Conservation (phyloP, 1,140 invertebrate species). For the Apocrypta bakeri region DNA sequence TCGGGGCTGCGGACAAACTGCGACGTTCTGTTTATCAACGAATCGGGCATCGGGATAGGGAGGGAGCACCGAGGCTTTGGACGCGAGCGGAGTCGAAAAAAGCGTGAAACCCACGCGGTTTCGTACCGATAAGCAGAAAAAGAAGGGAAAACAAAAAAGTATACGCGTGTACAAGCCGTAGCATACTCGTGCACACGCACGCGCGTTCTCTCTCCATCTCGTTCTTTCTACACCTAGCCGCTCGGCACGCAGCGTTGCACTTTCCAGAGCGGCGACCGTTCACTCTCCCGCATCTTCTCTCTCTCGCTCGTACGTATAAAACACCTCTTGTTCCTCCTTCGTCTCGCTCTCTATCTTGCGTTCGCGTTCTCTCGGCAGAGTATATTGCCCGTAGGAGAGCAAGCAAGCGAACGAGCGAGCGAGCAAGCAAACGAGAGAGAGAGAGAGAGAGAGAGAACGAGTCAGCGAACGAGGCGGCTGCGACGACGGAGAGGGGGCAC, state of each 20-base stretch:
- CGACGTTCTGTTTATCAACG: slow-evolving; percentile 16
- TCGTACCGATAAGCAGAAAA: too few species aligned
- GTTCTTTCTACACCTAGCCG: background rate
- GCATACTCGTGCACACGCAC: background rate
- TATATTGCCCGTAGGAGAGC: background rate
- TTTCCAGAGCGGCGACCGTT: background rate
- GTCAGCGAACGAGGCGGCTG: background rate
- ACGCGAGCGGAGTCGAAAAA: too few species aligned
- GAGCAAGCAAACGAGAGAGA: background rate
- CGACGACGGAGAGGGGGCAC: background rate
- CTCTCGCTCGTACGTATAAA: background rate
- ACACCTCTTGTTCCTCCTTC: background rate
- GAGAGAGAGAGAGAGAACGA: background rate
- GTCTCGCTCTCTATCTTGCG: background rate
- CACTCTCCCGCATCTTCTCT: background rate
- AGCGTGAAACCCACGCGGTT: too few species aligned
- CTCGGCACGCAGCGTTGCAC: background rate
- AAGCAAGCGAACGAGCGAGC: background rate
- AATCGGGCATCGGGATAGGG: background rate
- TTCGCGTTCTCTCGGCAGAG: background rate
- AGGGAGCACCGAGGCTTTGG: too few species aligned
- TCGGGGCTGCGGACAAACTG: too few species aligned
- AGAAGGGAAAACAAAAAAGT: background rate
- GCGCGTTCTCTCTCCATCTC: background rate
- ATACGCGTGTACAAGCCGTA: background rate